These are phyloP conservation scores for Mus spicilegus DNA, from an alignment of 2,113 vertebrate genomes.

Conservation along the genomic window DNA sequence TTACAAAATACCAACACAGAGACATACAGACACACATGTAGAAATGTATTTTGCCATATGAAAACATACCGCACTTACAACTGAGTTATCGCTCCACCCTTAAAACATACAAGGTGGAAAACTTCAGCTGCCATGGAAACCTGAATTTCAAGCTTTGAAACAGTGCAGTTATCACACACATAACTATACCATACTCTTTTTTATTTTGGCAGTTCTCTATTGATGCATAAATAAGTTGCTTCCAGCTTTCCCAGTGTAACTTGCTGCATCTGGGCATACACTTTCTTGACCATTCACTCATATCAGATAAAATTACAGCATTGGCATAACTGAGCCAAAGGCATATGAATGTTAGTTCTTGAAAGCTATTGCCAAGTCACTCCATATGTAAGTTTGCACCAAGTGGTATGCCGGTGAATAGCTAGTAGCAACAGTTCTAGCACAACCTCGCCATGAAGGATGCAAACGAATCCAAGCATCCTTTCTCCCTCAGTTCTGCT, in stretches of 20 bases:
- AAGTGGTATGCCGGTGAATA: neutral
- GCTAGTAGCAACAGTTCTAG: neutral
- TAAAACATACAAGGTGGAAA: neutral
- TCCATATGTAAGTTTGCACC: neutral
- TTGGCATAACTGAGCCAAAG: neutral
- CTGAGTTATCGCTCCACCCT: neutral
- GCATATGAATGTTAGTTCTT: neutral
- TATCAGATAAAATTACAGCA: neutral
- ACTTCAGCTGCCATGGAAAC: neutral
- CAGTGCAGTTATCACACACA: neutral
- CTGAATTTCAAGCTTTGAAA: neutral
- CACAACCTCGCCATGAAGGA: neutral
- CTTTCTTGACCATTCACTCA: neutral
- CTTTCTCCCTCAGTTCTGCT: neutral
- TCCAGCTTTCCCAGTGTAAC: conserved; percentile 10
- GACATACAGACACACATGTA: neutral
- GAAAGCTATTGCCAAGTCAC: neutral
- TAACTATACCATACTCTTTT: neutral
- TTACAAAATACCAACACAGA: neutral
- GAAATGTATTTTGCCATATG: neutral
- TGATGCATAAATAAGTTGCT: neutral
- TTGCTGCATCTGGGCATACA: neutral
- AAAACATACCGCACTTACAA: neutral
- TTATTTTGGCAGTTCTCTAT: neutral
- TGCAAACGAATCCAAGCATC: neutral